A percentile compares a stretch with the other conserved stretches of the same genome.
Evolutionary conservation across 1,140 invertebrate genomes (phyloP).

Genomic region (Sycophila sp.): DNA sequence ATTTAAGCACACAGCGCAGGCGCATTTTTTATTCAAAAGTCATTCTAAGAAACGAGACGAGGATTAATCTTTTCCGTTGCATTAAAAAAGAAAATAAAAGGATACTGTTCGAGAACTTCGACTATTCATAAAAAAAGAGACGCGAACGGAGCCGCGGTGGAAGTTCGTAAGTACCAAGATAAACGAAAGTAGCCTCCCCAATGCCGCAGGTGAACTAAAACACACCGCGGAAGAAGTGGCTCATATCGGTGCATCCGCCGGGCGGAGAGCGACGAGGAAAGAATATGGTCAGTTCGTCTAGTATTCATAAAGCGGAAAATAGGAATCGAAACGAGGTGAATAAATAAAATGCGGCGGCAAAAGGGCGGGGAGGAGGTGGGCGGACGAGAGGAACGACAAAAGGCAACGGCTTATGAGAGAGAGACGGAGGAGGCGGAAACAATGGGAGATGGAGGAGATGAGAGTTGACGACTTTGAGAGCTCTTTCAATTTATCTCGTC

Average conservation of each 20-base stretch:
- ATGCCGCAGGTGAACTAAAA: too few species aligned
- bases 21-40: conserved; percentile 22
- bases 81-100: too few species aligned
- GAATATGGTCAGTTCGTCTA: conserved; percentile 41
- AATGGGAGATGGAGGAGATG: conserved; percentile 30
- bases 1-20: too few species aligned
- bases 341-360: conserved; percentile 53
- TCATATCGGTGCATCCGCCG: too few species aligned
- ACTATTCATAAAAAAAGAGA: too few species aligned
- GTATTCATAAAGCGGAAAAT: conserved; percentile 57
- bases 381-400: background rate
- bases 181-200: too few species aligned
- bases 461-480: conserved; percentile 63
- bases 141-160: too few species aligned
- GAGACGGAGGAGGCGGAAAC: background rate
- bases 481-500: conserved; percentile 64
- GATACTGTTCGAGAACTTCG: too few species aligned
- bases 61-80: too few species aligned
- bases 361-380: background rate
- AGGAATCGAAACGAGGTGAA: conserved; percentile 50
- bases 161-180: too few species aligned
- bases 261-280: background rate
- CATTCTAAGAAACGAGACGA: too few species aligned
- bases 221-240: too few species aligned
- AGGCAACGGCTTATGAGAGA: background rate